Base-by-base conservation (phyloP, 1,140 invertebrate species). In the Diorhabda sublineata region DNA sequence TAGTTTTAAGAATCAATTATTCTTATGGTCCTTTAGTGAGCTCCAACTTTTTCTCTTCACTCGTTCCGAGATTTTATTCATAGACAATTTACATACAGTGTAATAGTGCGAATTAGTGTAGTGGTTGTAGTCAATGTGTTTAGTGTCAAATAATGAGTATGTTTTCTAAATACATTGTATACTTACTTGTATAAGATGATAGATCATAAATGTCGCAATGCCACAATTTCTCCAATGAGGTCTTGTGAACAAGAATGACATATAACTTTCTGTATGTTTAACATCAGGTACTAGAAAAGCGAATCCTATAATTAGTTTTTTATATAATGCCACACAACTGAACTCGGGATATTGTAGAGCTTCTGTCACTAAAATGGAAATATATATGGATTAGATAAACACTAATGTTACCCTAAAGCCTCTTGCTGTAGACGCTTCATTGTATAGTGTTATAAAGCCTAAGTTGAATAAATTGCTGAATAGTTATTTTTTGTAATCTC, bases 321-420 rank as follows among this genome's bases (percentile, higher is more conserved):
- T 90, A 79, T 95, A 96, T 2, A 94, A 76, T 8, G 90, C 94
- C 11, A 97, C 92, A 78, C 94, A 94, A 75, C 90, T 96, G 78
- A 93, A 96, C 77, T 97, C 95, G 2, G 95, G 95, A 82, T 96
- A 96, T 76, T 93, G 91, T 7, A 97, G 83, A 73, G 91, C 90
- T 77, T 97, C 94, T 0, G 92, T 91, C 72, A 97, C 92, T 95
- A 81, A 64, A 85, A 86, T 45, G 26, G 26, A 26, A 26, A 26
- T 26, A 26, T 26, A 2, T 26, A 26, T 26, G 43, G 5, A n/a
- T 59, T 5, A 45, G 74, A 71, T 61, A 61, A 61, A 67, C 42
- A 26, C 8, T 61, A 3, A 41, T 61, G n/a, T 8, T 61, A 58
- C 43, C 47, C 65, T 26, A 26, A 26, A 26, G 26, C 26, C 26